Percentiles rank a stretch among this genome's conserved stretches.
These are phyloP conservation scores for Sebastes trivittatus DNA, from an alignment of 2,797 vertebrate genomes.

Conservation along the genomic window DNA sequence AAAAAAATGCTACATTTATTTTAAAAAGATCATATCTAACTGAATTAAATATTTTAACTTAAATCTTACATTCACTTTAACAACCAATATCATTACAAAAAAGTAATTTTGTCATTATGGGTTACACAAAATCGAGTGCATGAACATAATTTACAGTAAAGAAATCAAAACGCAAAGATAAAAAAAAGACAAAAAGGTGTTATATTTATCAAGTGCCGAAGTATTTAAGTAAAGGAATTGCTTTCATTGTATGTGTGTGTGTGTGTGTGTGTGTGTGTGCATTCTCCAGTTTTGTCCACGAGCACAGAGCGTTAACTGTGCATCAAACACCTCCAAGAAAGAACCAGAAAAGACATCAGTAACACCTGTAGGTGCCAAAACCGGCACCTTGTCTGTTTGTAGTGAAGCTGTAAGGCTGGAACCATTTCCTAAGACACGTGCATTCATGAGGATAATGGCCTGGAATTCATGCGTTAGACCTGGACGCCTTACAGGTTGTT, in stretches of 20 bases:
- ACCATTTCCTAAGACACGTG: constrained; percentile 58
- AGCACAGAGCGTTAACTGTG: constrained; percentile 52
- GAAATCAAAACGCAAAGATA: constrained; percentile 39
- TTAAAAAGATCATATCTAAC: constrained; percentile 55
- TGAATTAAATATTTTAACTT: constrained; percentile 67
- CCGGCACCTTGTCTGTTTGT: constrained; percentile 9
- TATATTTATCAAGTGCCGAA: constrained; percentile 46
- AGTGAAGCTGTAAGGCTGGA: constrained; percentile 49
- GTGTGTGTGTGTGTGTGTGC: constrained; percentile 36
- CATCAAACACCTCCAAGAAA: constrained; percentile 35
- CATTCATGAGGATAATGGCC: constrained; percentile 58
- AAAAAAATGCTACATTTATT: constrained; percentile 60
- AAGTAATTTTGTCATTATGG: constrained; percentile 34
- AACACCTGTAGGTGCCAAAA: constrained; percentile 33
- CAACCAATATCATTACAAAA: constrained; percentile 52
- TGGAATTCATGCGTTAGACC: constrained; percentile 60
- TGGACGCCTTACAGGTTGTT: constrained; percentile 16
- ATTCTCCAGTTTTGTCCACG: constrained; percentile 81
- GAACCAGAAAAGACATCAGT: constrained; percentile 30
- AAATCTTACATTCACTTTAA: constrained; percentile 66
- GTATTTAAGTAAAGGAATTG: constrained; percentile 58
- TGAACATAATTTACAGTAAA: constrained; percentile 53
- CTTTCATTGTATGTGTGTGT: constrained; percentile 25
- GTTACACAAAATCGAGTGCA: constrained; percentile 56
- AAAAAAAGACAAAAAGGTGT: constrained; percentile 32